Evolutionary conservation across 2,888 invertebrate species (phyloP), one percentile per base, ranked within the genome.

Genomic region (Autographa gamma): DNA sequence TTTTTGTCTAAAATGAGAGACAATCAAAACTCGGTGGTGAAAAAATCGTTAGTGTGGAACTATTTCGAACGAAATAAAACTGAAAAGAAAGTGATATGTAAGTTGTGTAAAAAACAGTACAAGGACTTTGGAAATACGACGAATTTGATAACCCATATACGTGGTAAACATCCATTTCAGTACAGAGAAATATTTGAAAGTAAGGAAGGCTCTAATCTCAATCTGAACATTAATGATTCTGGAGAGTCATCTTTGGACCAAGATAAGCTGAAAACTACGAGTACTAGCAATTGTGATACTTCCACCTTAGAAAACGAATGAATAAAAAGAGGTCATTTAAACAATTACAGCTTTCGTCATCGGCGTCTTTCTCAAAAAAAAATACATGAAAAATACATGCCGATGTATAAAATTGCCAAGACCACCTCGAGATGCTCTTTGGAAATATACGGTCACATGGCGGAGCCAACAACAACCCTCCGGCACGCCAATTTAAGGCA

Each of bases 101-200:
- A 56, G 4, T 56, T 56, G 56, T 56, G 56, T 2, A 56, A 56
- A 56, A 56, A 56, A 5, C 56, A 56, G 25, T 56, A 25, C 13
- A 56, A 56, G 56, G 56, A 56, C 56, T 56, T 56, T 56, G 25
- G 56, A 5, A 56, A 56, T 56, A 56, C 56, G 13, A 56, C 56
- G 1, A 56, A 56, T 56, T 25, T 56, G 5, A 56, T 56, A 25
- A 56, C 56, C 6, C 56, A 56, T 25, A 56, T 25, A 25, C 18
- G 56, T 25, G 56, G 56, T 56, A 56, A 56, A 56, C 56, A 56
- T 56, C 56, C 56, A 56, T 3, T 25, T 5, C 56, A 56, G 56
- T 5, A 56, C 13, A 56, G 13, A 4, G 25, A 56, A 48, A 48
- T 48, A 7, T n/a, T 48, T 48, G 48, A n/a, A 7, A 48, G 6